These are phyloP conservation scores for Drosophila saltans DNA, from an alignment of 1,140 invertebrate species.

Conservation along the genomic window DNA sequence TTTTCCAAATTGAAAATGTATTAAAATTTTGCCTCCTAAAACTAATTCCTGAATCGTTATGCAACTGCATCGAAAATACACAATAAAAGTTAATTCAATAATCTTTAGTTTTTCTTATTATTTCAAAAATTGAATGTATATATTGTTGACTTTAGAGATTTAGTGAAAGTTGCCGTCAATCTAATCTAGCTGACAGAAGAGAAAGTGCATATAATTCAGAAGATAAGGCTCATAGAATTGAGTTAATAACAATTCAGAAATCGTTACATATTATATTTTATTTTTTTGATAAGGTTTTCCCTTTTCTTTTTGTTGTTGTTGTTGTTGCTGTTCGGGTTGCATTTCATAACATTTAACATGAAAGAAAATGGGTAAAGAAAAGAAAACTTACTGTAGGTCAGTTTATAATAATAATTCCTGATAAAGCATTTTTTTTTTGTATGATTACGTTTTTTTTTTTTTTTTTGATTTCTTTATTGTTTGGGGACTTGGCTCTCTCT, in stretches of 20 bases:
- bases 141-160: too few species aligned
- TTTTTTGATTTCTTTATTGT: not conserved
- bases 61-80: too few species aligned
- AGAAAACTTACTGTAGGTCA: not conserved
- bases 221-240: not conserved
- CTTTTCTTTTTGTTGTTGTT: not conserved
- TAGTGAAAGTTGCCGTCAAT: not conserved
- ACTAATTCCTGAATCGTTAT: too few species aligned
- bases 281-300: not conserved
- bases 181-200: not conserved
- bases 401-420: slow-evolving; percentile 2
- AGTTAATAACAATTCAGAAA: not conserved
- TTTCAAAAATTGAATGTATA: too few species aligned
- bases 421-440: not conserved
- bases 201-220: not conserved
- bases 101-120: too few species aligned
- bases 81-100: too few species aligned
- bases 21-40: too few species aligned
- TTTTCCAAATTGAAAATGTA: too few species aligned
- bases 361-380: not conserved
- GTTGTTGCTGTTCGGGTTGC: not conserved
- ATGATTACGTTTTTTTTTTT: not conserved
- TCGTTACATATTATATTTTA: too few species aligned
- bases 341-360: slow-evolving; percentile 4
- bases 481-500: slow-evolving; percentile 4